Evolutionary conservation across 2,888 invertebrate genomes (phyloP).

Genomic region (Parnassius mnemosyne): DNA sequence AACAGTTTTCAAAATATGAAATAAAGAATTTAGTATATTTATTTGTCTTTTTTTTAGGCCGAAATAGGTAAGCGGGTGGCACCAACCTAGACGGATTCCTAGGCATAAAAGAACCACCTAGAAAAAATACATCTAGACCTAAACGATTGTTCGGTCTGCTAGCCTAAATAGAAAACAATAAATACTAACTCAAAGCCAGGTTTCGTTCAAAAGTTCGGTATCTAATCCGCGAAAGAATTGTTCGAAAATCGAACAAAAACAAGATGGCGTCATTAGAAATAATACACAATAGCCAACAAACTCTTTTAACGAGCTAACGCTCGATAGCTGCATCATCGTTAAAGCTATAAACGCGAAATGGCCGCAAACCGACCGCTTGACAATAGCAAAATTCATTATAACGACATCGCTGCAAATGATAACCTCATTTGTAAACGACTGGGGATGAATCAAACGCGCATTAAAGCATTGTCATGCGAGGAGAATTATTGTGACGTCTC

Average conservation of each 20-base stretch:
- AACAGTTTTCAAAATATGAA: too few relatives aligned
- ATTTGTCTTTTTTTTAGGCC: too few relatives aligned
- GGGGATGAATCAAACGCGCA: slow-evolving; percentile 78
- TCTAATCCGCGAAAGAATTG: slow-evolving; percentile 7
- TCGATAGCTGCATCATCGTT: slow-evolving; percentile 14
- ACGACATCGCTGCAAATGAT: slow-evolving; percentile 69
- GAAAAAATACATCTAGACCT: too few relatives aligned
- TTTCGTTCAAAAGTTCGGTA: neutral
- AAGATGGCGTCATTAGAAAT: slow-evolving; percentile 20
- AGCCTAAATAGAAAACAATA: neutral
- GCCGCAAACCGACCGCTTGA: slow-evolving; percentile 44
- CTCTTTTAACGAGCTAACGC: neutral
- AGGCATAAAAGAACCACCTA: too few relatives aligned
- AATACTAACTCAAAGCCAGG: neutral
- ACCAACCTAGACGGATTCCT: too few relatives aligned
- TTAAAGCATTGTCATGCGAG: slow-evolving; percentile 76
- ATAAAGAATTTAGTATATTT: too few relatives aligned
- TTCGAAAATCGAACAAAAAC: neutral
- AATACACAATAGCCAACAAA: slow-evolving; percentile 10
- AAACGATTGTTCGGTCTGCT: neutral
- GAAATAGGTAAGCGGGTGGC: too few relatives aligned
- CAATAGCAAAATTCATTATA: slow-evolving; percentile 71
- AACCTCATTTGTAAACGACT: slow-evolving; percentile 72
- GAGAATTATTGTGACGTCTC: slow-evolving; percentile 79
- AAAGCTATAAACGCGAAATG: slow-evolving; percentile 19